Evolutionary conservation across 2,797 vertebrate species (phyloP).

Genomic region (Fundulus diaphanus): DNA sequence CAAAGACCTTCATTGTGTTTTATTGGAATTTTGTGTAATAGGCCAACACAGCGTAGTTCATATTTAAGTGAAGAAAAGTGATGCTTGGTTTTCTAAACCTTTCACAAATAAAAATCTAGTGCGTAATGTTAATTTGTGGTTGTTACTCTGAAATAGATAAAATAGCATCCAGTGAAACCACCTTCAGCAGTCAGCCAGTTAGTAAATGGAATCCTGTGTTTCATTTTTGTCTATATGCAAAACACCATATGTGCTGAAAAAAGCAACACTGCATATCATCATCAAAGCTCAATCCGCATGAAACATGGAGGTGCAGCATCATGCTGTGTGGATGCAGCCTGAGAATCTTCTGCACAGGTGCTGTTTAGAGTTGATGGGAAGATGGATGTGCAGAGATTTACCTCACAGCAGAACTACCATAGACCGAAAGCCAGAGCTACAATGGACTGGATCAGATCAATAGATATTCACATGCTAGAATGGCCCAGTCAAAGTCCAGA

Average conservation of each 20-base stretch:
- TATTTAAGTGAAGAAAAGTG: too few relatives aligned
- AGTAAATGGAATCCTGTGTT: too few relatives aligned
- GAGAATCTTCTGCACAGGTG: neutral
- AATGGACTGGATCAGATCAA: neutral
- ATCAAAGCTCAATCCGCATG: neutral
- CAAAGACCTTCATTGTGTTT: too few relatives aligned
- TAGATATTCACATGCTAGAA: neutral
- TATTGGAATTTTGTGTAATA: too few relatives aligned
- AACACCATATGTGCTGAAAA: too few relatives aligned
- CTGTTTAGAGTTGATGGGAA: neutral
- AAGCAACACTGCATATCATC: neutral
- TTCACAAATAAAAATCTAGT: too few relatives aligned
- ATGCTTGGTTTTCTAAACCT: too few relatives aligned
- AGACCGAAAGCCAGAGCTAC: neutral
- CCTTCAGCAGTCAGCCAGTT: too few relatives aligned
- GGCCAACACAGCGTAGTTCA: too few relatives aligned
- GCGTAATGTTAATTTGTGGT: too few relatives aligned
- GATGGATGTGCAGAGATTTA: neutral
- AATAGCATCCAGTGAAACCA: neutral
- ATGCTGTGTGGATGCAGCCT: neutral
- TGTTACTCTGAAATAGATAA: too few relatives aligned
- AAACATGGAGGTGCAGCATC: neutral
- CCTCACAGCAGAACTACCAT: neutral
- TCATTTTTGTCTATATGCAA: too few relatives aligned
- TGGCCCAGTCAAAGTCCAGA: neutral